A percentile compares a stretch with the other conserved stretches of the same genome.
phyloP scores from a whole-genome alignment of 2,888 invertebrate genomes.

The Temnothorax rugatulus region DNA sequence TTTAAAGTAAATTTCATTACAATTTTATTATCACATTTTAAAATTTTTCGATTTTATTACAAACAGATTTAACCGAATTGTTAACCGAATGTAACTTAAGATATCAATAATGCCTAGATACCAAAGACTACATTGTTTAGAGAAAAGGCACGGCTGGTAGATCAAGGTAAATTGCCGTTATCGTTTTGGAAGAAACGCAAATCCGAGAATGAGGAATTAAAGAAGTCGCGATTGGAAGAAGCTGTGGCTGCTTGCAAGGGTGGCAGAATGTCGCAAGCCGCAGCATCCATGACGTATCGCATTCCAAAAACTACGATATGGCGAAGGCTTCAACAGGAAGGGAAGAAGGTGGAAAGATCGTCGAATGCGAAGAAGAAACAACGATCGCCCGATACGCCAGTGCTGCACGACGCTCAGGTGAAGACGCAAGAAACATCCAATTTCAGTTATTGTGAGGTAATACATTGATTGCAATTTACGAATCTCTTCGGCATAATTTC shows the following conservation, averaged over 20 bases:
- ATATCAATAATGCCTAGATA: slow-evolving; percentile 77
- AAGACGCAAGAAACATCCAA: slow-evolving; percentile 66
- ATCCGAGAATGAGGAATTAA: slow-evolving; percentile 81
- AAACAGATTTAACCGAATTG: not conserved
- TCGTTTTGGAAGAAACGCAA: slow-evolving; percentile 84
- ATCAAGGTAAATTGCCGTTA: slow-evolving; percentile 84
- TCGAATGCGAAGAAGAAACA: slow-evolving; percentile 62
- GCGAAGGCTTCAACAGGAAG: slow-evolving; percentile 84
- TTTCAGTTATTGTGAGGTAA: slow-evolving; percentile 77
- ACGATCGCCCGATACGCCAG: slow-evolving; percentile 43
- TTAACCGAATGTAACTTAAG: slow-evolving; percentile 3
- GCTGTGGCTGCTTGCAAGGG: slow-evolving; percentile 86
- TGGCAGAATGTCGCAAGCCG: slow-evolving; percentile 86
- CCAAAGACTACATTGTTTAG: slow-evolving; percentile 86
- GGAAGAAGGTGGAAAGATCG: slow-evolving; percentile 70
- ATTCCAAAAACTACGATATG: slow-evolving; percentile 87
- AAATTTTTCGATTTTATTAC: not conserved
- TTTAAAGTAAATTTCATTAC: slow-evolving; percentile 69
- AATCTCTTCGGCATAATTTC: not conserved
- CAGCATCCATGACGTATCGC: slow-evolving; percentile 84
- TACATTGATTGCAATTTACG: not conserved
- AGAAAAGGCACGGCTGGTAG: slow-evolving; percentile 84
- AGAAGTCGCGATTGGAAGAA: slow-evolving; percentile 83
- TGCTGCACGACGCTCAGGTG: slow-evolving; percentile 53
- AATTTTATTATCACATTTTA: not conserved